Base-by-base conservation (phyloP, 2,113 vertebrate genomes). In the Erythrocercus mccallii region DNA sequence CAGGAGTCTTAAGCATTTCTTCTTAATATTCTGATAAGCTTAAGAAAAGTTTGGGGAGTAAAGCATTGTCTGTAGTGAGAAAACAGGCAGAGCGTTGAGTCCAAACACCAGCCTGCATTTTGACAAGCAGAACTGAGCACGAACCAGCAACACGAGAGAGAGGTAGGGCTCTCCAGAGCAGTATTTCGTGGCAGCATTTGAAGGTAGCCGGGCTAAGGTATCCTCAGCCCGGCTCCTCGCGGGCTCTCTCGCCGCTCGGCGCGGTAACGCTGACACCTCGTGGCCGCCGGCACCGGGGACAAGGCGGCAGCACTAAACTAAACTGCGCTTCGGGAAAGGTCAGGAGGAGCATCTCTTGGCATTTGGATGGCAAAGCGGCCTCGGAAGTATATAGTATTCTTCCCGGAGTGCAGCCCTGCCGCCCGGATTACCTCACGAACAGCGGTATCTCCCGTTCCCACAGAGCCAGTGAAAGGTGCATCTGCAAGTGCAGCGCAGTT, bases 201-300 rank as follows among this genome's bases (percentile, higher is more conserved):
- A 5, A 15, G 64, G 8, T 0, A 30, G 11, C 2, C 0, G 9
- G n/a, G 5, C 1, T 0, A 0, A 60, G 57, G 57, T 1, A 60
- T 11, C 23, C 20, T 11, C 53, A 2, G 3, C 19, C 31, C 18
- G 0, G 3, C 2, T 10, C 2, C 3, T 0, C 0, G 0, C 2
- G 28, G n/a, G 23, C 13, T 10, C 62, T 5, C 4, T 3, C 5
- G 21, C 15, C 33, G 71, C 7, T 80, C 50, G 10, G 88, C 71
- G 94, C 83, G 57, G 92, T 90, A 96, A 96, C 91, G 91, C 91
- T 96, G 96, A 96, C 94, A 93, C 91, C 96, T 95, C 79, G 91
- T 64, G 94, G 96, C 91, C 90, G 19, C 50, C 65, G 24, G 71
- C 57, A 4, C 73, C 50, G 57, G 20, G 21, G 31, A 65, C 27